A percentile compares a stretch with the other conserved stretches of the same genome.
phyloP scores from a whole-genome alignment of 2,113 vertebrate species.

The Aleadryas rufinucha region DNA sequence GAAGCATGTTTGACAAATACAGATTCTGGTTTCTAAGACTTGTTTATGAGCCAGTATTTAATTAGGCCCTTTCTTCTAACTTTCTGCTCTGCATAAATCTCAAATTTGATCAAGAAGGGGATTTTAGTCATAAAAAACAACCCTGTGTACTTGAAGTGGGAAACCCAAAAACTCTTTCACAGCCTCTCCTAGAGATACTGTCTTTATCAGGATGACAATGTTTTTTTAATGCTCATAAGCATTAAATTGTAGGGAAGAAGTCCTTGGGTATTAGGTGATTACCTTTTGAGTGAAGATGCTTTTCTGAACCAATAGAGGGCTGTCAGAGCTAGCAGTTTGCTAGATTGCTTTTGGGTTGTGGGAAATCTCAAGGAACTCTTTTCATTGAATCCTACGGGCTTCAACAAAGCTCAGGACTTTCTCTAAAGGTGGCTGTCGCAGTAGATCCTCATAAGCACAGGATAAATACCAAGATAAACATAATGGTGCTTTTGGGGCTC shows the following conservation, averaged over 20 bases:
- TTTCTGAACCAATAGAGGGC: background rate
- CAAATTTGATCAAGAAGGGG: background rate
- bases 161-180: background rate
- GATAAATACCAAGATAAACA: background rate
- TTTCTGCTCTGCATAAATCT: background rate
- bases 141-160: background rate
- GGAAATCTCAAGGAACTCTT: background rate
- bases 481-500: slow-evolving; percentile 20
- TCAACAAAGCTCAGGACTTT: background rate
- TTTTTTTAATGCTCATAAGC: background rate
- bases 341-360: background rate
- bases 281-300: background rate
- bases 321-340: background rate
- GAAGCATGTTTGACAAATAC: background rate
- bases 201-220: background rate
- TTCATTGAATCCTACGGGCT: background rate
- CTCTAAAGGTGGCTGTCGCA: slow-evolving; percentile 49
- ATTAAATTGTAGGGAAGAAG: background rate
- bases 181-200: background rate
- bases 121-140: background rate
- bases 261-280: background rate
- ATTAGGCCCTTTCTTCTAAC: background rate
- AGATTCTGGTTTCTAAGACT: background rate
- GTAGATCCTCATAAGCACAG: background rate
- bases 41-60: background rate